Evolutionary conservation across 2,888 invertebrate genomes (phyloP), one percentile per base, ranked within the genome.

Genomic region (Troides helena): DNA sequence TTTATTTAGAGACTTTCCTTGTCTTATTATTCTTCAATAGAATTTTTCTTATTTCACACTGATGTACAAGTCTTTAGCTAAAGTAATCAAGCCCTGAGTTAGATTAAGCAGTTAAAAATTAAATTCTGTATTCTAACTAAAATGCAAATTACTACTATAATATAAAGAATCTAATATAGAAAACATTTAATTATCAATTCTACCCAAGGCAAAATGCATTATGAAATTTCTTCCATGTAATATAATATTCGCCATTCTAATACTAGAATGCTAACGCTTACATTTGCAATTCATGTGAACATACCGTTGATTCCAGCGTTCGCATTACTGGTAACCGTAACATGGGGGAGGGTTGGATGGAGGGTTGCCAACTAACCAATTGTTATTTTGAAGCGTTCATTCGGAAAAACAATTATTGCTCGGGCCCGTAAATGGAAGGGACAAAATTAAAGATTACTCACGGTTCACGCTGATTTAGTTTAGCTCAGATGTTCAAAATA

Each of bases 321-420:
- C 74, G 74, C 75, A 68, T 65, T 71, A 65, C 71, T 68, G 59
- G 68, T 71, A 65, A 65, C 66, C 70, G 59, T 62, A 69, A 56
- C 46, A 69, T 58, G 77, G 30, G 18, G 73, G 76, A 80, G 82
- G 84, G 81, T 76, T 53, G 74, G 77, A 77, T 78, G 79, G 79
- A 82, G 85, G 83, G 79, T 79, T 80, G 81, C 79, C 81, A 84
- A 80, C 83, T 81, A 85, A 85, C 86, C 88, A 90, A 89, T 90
- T 89, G 90, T 90, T 92, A 91, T 90, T 91, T 90, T 86, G 89
- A 87, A 83, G 85, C 88, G 85, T 84, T 88, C 90, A 86, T 83
- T 88, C 82, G 90, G 90, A 90, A 92, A 90, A 90, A 90, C 89
- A 90, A 90, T 90, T 85, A 86, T 75, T 78, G 74, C 71, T 75